Evolutionary conservation across 2,888 invertebrate genomes (phyloP).

Genomic region (Hydraecia micacea): DNA sequence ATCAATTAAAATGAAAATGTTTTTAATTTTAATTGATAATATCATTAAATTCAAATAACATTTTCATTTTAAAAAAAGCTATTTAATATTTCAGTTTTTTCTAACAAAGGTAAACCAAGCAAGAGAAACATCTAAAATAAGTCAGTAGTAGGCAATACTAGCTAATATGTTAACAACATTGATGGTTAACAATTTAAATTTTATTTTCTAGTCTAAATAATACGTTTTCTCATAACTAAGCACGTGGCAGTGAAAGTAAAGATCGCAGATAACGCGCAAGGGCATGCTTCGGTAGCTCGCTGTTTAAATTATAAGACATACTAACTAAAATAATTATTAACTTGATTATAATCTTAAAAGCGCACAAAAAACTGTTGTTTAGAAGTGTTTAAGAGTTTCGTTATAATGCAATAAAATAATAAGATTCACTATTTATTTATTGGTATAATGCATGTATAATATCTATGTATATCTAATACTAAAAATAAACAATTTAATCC

Average conservation of each 20-base stretch:
- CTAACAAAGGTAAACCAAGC: background rate
- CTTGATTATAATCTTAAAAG: background rate
- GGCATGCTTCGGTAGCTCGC: conserved; percentile 54
- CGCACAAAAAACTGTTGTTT: background rate
- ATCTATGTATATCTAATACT: too few relatives aligned
- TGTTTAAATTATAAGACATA: conserved; percentile 16
- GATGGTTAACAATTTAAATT: conserved; percentile 7
- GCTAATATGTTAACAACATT: background rate
- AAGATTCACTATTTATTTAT: too few relatives aligned
- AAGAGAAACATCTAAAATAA: background rate
- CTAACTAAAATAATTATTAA: background rate
- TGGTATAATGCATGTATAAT: too few relatives aligned
- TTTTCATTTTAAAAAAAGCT: background rate
- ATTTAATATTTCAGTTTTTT: background rate
- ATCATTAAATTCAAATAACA: too few relatives aligned
- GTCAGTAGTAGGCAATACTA: background rate
- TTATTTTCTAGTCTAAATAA: conserved; percentile 37
- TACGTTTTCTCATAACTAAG: conserved; percentile 44
- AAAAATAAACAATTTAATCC: too few relatives aligned
- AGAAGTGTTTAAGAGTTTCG: too few relatives aligned
- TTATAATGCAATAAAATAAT: too few relatives aligned
- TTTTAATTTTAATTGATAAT: too few relatives aligned
- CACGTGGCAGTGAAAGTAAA: conserved; percentile 51
- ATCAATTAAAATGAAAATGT: too few relatives aligned
- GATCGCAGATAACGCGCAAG: conserved; percentile 54